Evolutionary conservation across 2,888 invertebrate genomes (phyloP).

Genomic region (Lysandra coridon): DNA sequence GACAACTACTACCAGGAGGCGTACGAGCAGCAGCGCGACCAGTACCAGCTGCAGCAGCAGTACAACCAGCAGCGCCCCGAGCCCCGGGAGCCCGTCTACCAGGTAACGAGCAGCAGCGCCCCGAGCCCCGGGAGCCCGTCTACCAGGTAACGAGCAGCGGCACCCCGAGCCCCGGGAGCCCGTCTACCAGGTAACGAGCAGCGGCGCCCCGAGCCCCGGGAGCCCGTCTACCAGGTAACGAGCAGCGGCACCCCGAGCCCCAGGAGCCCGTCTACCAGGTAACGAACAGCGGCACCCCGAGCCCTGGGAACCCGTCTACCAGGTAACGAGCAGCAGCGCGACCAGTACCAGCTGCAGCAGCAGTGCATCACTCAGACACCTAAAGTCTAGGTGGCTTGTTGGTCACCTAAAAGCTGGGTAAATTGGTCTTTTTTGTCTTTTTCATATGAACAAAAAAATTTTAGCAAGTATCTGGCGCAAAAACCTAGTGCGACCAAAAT

Average conservation of each 20-base stretch:
- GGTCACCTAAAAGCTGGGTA: too few species aligned
- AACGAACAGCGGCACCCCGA: slow-evolving; percentile 56
- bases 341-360: slow-evolving; percentile 64
- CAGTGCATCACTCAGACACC: slow-evolving; percentile 39
- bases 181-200: slow-evolving; percentile 59
- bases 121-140: slow-evolving; percentile 53
- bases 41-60: slow-evolving; percentile 65
- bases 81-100: slow-evolving; percentile 52
- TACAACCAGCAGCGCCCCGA: slow-evolving; percentile 63
- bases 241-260: slow-evolving; percentile 57
- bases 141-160: slow-evolving; percentile 62
- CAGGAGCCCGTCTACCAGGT: slow-evolving; percentile 56
- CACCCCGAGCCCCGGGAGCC: slow-evolving; percentile 53
- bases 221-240: slow-evolving; percentile 55
- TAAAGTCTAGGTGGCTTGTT: too few species aligned
- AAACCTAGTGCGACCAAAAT: too few species aligned
- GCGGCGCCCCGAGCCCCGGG: slow-evolving; percentile 53
- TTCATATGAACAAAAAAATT: too few species aligned
- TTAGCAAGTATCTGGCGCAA: too few species aligned
- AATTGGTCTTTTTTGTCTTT: too few species aligned
- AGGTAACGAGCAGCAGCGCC: slow-evolving; percentile 59
- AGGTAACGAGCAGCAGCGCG: slow-evolving; percentile 62
- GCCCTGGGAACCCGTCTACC: slow-evolving; percentile 52
- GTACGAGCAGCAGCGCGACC: slow-evolving; percentile 62
- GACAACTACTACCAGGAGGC: slow-evolving; percentile 64